Conservation (phyloP, 2,797 vertebrate genomes). For the Platyrinchus mystaceus region DNA sequence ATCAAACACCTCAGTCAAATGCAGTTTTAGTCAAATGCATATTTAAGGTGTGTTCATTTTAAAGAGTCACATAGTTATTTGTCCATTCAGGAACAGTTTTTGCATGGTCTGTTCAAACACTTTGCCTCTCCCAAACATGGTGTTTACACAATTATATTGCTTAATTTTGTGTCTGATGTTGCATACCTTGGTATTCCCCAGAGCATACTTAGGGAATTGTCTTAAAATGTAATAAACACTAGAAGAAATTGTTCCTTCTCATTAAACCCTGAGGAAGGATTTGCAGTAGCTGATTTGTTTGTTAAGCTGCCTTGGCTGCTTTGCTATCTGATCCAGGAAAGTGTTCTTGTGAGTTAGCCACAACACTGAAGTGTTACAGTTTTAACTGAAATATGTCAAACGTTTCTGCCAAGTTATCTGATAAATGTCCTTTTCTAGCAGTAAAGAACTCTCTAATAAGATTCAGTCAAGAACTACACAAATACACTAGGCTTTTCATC, state of each 20-base stretch:
- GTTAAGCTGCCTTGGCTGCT: not conserved
- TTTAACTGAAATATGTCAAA: not conserved
- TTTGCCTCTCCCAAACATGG: not conserved
- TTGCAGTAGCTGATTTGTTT: not conserved
- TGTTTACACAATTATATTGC: not conserved
- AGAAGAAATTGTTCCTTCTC: not conserved
- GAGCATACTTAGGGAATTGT: not conserved
- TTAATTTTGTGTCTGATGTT: slow-evolving; percentile 8
- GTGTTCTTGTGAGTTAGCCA: not conserved
- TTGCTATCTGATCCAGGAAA: not conserved
- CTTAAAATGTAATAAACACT: slow-evolving; percentile 3
- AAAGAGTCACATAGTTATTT: not conserved
- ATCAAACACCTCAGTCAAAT: not conserved
- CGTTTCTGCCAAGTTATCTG: not conserved
- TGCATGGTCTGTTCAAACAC: not conserved
- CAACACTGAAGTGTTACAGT: not conserved
- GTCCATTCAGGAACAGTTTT: not conserved
- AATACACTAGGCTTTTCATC: not conserved
- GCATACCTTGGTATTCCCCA: not conserved
- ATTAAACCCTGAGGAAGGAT: not conserved
- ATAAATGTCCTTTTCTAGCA: not conserved
- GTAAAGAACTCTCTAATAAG: not conserved
- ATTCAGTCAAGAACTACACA: not conserved
- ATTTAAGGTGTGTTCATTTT: not conserved
- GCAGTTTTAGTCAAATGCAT: too few relatives aligned